Base-by-base conservation (phyloP, 1,140 invertebrate genomes). In the Trichonephila clavata region DNA sequence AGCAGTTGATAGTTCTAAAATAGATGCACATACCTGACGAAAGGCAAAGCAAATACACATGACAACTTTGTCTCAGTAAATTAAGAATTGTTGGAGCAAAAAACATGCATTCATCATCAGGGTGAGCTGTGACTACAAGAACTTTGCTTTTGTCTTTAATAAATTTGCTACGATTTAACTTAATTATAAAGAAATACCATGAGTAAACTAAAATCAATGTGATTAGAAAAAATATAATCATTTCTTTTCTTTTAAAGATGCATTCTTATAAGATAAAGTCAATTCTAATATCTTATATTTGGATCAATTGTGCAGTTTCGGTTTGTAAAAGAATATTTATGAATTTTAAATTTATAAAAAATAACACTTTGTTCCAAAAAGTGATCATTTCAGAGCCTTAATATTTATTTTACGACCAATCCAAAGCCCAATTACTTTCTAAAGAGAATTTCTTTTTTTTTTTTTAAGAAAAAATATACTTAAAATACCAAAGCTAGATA, bases 21-120 rank as follows among this genome's bases (percentile, higher is more conserved):
- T 50, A 50, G 10, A 50, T 50, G 0, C 50, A 50, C 96, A 97
- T 97, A 88, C 98, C 98, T 95, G 97, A 97, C 14, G 98, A 98
- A 91, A 99, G 96, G 96, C 98, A 99, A 27, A 99, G 96, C 39
- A 99, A 94, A 95, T 98, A 97, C 77, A 99, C 96, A 96, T 97
- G 94, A 96, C 96, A 94, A 96, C 96, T 92, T 63, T 96, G 95
- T 96, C 97, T n/a, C 96, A 96, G 63, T 97, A 96, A 95, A 96
- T 97, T 94, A 10, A 98, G 96, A 93, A 99, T 97, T 32, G 98
- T 97, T 13, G 99, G 99, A 0, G 98, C 98, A 96, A 99, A 99
- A 96, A 99, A 99, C 99, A 99, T 99, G 94, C 98, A 98, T 95
- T 99, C 99, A 95, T 99, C 98, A 96, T 99, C 99, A 14, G 99